These are phyloP conservation scores for Argentina silus DNA, from an alignment of 2,797 vertebrate species.

Conservation along the genomic window DNA sequence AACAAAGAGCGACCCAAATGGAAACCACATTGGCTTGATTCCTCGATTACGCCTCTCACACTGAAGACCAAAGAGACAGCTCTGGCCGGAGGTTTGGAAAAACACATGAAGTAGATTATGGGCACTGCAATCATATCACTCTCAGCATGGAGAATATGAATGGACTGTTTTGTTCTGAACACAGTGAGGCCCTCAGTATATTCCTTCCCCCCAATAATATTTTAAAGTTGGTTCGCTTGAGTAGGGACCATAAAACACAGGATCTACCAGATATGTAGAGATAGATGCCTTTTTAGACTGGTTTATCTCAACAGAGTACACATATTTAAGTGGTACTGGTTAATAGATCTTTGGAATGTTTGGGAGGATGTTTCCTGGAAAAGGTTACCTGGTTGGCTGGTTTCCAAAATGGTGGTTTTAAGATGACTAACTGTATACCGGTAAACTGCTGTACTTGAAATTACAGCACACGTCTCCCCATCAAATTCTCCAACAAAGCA, in stretches of 20 bases:
- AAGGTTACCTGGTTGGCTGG: neutral
- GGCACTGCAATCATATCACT: conserved; percentile 59
- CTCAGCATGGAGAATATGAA: conserved; percentile 53
- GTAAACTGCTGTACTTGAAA: conserved; percentile 5
- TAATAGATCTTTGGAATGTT: no score
- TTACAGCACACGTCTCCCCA: conserved; percentile 45
- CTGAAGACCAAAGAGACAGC: conserved; percentile 53
- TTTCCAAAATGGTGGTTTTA: conserved; percentile 3
- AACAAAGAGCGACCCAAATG: conserved; percentile 43
- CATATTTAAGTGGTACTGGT: neutral
- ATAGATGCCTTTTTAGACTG: neutral
- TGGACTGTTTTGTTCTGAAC: conserved; percentile 52
- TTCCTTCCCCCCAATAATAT: conserved; percentile 26
- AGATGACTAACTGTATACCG: neutral
- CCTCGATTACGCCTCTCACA: conserved; percentile 52
- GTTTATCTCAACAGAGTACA: conserved; percentile 21
- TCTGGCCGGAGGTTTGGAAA: conserved; percentile 67
- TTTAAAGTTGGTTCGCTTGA: conserved; percentile 37
- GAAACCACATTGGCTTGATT: conserved; percentile 52
- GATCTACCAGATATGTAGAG: conserved; percentile 27
- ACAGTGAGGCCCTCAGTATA: conserved; percentile 17
- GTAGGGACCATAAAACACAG: conserved; percentile 22
- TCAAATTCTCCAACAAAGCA: conserved; percentile 44
- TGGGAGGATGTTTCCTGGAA: no score
- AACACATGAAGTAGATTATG: conserved; percentile 66